Evolutionary conservation across 2,113 vertebrate species (phyloP).

Genomic region (Felis catus): F.catus_Fca126_mat1.0 CM031412.1:103649001-103649500

Average conservation of each 20-base stretch:
- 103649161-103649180: neutral
- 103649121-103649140: neutral
- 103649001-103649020: neutral
- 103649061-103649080: neutral
- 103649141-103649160: neutral
- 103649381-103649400: neutral
- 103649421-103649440: too few species aligned
- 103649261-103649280: neutral
- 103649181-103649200: neutral
- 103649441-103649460: neutral
- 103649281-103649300: neutral
- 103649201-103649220: neutral
- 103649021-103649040: neutral
- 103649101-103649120: neutral
- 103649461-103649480: neutral
- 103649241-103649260: neutral
- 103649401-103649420: neutral
- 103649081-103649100: neutral
- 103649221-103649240: neutral
- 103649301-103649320: neutral
- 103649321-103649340: neutral
- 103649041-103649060: neutral
- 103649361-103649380: neutral
- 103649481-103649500: neutral
- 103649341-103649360: neutral